These are phyloP conservation scores for Tillus elongatus DNA, from an alignment of 2,888 invertebrate genomes.

Conservation along the genomic window DNA sequence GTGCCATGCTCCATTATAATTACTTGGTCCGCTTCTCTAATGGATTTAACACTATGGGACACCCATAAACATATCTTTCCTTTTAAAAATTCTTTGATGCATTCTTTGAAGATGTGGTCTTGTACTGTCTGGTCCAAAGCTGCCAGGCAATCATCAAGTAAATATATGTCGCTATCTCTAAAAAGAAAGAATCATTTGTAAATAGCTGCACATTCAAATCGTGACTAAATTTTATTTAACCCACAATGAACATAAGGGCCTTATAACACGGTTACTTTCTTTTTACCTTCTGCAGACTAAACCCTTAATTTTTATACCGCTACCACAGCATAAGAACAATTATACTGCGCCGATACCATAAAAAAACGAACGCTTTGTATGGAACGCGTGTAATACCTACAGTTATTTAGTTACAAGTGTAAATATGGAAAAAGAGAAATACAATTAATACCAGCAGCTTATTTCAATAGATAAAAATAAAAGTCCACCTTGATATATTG, in stretches of 20 bases:
- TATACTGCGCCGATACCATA: too few relatives aligned
- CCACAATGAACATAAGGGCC: neutral
- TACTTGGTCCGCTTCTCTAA: slow-evolving; percentile 20
- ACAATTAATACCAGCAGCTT: too few relatives aligned
- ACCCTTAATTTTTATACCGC: too few relatives aligned
- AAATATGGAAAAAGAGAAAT: too few relatives aligned
- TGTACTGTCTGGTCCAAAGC: slow-evolving; percentile 67
- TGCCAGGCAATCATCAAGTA: slow-evolving; percentile 69
- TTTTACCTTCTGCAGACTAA: too few relatives aligned
- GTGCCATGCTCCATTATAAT: slow-evolving; percentile 22
- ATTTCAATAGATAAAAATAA: too few relatives aligned
- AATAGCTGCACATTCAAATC: neutral
- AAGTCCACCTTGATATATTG: too few relatives aligned
- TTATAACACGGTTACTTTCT: too few relatives aligned
- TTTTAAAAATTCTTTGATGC: slow-evolving; percentile 27
- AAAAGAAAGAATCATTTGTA: neutral
- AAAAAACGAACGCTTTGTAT: too few relatives aligned
- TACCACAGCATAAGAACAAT: too few relatives aligned
- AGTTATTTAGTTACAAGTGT: too few relatives aligned
- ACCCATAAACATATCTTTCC: slow-evolving; percentile 25
- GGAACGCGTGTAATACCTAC: too few relatives aligned
- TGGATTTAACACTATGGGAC: slow-evolving; percentile 20
- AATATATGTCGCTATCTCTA: slow-evolving; percentile 57
- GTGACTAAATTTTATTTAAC: neutral
- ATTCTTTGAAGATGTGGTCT: slow-evolving; percentile 58